Base-by-base conservation (phyloP, 92 coral and sea anemone genomes). In the Phymanthus crucifer region DNA sequence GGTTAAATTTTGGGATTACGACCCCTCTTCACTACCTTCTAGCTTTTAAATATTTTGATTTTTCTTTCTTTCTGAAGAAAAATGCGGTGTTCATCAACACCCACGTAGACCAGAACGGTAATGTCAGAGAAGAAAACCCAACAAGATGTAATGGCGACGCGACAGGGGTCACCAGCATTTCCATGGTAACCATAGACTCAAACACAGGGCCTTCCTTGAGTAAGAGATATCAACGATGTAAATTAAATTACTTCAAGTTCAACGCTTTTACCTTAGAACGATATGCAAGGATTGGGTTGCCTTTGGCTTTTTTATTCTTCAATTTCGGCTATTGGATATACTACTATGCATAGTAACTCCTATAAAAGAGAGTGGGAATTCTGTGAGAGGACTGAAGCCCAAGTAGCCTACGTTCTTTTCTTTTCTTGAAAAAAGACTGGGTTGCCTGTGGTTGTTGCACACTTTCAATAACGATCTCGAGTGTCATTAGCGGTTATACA, bases 271-370 rank as follows among this genome's bases (percentile, higher is more conserved):
- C 84, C 3, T 65, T 89, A 74, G 93, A 89, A 26, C 80, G 54
- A 26, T 89, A 89, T 64, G 81, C 93, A 18, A 61, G 93, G 61
- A 66, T 86, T 48, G 85, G 81, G 0, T 84, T 89, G 46, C 90
- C 90, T 26, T 1, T 79, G 23, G 70, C 75, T 32, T 89, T 86
- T 27, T 50, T 37, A 57, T 31, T 89, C 19, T 89, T 89, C 57
- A 89, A 89, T 45, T 12, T 86, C 5, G 82, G 73, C 6, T 89
- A 89, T 46, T 89, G 93, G 93, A 18, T 80, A 1, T 43, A 43
- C 13, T 43, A 43, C 48, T 43, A 43, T 43, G 48, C 48, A 17
- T 43, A 43, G 13, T 43, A 10, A 43, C 48, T 43, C 14, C 68
- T 24, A n/a, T 34, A 61, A 34, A 61, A 61, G 10, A 27, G 68